Base-by-base conservation (phyloP, 1,140 invertebrate genomes). In the Rhopalosiphum maidis region DNA sequence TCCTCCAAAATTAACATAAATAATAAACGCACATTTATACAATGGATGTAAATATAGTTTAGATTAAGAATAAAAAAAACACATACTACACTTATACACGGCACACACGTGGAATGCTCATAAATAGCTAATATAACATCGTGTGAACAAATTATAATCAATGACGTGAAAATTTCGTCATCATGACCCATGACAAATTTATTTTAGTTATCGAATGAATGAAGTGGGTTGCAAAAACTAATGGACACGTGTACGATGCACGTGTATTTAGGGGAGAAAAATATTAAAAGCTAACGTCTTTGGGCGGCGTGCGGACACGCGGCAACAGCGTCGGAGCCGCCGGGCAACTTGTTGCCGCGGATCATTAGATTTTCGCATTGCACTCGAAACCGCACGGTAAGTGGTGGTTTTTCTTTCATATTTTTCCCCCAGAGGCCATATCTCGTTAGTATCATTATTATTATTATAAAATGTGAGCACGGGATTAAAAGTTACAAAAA, bases 281-380 rank as follows among this genome's bases (percentile, higher is more conserved):
- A 93, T 54, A n/a, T 55, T 54, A 51, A 93, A 93, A 86, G 23
- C 89, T 43, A 68, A 90, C 55, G 54, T 90, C 89, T 90, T 90
- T 37, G 55, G 41, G 55, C 88, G 54, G 41, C 68, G 91, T 92
- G 91, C 91, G 91, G 91, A 82, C 91, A 93, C 91, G 91, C 91
- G 91, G 77, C 91, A 83, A 77, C 68, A 91, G 43, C 55, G 41
- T 77, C 60, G 41, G 21, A 11, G 21, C 82, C 48, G 68, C 48
- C 68, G 82, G 82, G 91, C 68, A 93, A 93, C 91, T 93, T 93
- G 91, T 93, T 93, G 91, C 91, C 91, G 91, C 82, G 91, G 91
- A 93, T 93, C 91, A 93, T 93, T 93, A 93, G 91, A 93, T 55
- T 83, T 51, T 51, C 46, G 48, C 77, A 48, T 37, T 68, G 82